Evolutionary conservation across 2,888 invertebrate species (phyloP).

Genomic region (Drosophila peninsularis): DNA sequence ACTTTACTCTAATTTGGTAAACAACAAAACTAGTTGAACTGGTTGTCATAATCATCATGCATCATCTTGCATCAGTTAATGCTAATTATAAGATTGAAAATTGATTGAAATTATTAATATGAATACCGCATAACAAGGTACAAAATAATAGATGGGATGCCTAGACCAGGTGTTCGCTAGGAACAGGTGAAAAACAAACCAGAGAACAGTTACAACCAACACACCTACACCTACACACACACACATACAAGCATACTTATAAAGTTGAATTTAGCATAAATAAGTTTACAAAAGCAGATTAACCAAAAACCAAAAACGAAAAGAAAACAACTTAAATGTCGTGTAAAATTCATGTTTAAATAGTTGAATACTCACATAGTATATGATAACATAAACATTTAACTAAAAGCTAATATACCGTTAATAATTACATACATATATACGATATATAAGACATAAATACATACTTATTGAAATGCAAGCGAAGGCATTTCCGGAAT

Average conservation of each 20-base stretch:
- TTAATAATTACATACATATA: slow-evolving; percentile 18
- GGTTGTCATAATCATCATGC: slow-evolving; percentile 54
- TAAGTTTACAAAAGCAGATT: slow-evolving; percentile 61
- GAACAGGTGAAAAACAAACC: slow-evolving; percentile 68
- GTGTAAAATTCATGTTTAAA: slow-evolving; percentile 74
- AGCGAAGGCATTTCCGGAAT: slow-evolving; percentile 29
- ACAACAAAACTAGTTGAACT: slow-evolving; percentile 67
- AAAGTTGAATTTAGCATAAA: slow-evolving; percentile 71
- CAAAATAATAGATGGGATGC: slow-evolving; percentile 53
- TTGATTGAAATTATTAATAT: slow-evolving; percentile 15
- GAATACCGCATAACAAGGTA: slow-evolving; percentile 72
- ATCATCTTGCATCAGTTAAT: slow-evolving; percentile 15
- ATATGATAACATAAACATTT: slow-evolving; percentile 11
- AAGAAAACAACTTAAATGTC: slow-evolving; percentile 66
- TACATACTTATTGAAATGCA: slow-evolving; percentile 49
- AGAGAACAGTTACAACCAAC: slow-evolving; percentile 27
- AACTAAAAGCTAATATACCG: slow-evolving; percentile 18
- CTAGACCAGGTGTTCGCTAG: slow-evolving; percentile 38
- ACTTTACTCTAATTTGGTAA: slow-evolving; percentile 41
- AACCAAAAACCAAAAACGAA: slow-evolving; percentile 34
- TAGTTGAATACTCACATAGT: slow-evolving; percentile 22
- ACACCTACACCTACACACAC: slow-evolving; percentile 29
- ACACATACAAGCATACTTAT: slow-evolving; percentile 47
- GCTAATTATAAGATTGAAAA: slow-evolving; percentile 41
- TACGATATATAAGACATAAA: slow-evolving; percentile 39